Conservation (phyloP, 2,797 vertebrate species). For the Bradypodion ventrale region DNA sequence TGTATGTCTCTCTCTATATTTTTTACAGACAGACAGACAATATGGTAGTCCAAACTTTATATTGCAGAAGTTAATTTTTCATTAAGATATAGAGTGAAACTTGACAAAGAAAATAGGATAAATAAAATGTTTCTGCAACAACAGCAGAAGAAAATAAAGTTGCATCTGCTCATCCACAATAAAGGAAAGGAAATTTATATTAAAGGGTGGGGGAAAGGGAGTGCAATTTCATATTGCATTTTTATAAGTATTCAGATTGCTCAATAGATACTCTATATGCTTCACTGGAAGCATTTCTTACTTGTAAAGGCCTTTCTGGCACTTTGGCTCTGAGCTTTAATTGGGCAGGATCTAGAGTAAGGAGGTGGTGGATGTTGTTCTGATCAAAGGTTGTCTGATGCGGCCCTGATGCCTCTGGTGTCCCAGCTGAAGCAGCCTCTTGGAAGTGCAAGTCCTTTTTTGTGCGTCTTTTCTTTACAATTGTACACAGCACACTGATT, state of each 20-base stretch:
- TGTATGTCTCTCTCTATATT: too few species aligned
- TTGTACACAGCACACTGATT: conserved; percentile 15
- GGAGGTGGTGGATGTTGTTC: conserved; percentile 33
- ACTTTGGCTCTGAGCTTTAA: conserved; percentile 60
- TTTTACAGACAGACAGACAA: not conserved
- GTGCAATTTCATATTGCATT: not conserved
- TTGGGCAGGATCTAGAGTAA: conserved; percentile 48
- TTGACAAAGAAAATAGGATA: not conserved
- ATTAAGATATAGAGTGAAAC: not conserved
- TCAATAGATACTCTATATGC: not conserved
- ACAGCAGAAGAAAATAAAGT: not conserved
- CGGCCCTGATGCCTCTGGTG: not conserved
- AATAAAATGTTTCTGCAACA: not conserved
- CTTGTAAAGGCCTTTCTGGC: conserved; percentile 43
- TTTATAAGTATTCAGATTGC: conserved; percentile 23
- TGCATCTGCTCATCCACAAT: not conserved
- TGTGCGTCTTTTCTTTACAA: rapidly evolving
- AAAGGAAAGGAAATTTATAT: conserved; percentile 1
- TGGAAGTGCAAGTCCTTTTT: not conserved
- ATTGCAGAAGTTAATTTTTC: not conserved
- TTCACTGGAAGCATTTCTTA: not conserved
- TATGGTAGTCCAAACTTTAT: not conserved
- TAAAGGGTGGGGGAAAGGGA: not conserved
- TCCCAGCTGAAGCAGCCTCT: not conserved
- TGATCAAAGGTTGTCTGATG: conserved; percentile 41